Percentiles rank a stretch among this genome's conserved stretches.
These are phyloP conservation scores for Apogon hyalosoma DNA, from an alignment of 2,797 vertebrate species.

Conservation along the genomic window DNA sequence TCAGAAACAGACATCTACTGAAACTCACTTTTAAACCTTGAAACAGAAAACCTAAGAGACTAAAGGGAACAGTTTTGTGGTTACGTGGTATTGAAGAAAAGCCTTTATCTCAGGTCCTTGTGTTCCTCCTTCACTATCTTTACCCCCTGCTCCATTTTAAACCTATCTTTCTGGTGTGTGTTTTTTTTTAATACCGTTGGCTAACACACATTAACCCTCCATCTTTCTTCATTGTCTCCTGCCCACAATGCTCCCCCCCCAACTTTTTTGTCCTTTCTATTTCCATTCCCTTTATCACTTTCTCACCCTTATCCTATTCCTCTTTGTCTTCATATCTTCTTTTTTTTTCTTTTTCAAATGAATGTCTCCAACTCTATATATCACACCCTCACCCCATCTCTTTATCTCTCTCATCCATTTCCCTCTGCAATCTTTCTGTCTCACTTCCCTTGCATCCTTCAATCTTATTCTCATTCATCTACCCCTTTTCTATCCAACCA, in stretches of 20 bases:
- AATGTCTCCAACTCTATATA: slow-evolving; percentile 52
- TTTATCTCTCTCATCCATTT: slow-evolving; percentile 56
- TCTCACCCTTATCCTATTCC: slow-evolving; percentile 29
- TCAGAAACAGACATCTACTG: slow-evolving; percentile 21
- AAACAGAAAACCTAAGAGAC: slow-evolving; percentile 49
- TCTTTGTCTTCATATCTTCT: slow-evolving; percentile 45
- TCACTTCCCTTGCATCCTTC: slow-evolving; percentile 26
- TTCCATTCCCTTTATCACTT: slow-evolving; percentile 43
- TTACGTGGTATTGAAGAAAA: slow-evolving; percentile 44
- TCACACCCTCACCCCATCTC: slow-evolving; percentile 29
- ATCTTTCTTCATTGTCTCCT: slow-evolving; percentile 52
- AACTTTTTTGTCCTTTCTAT: slow-evolving; percentile 47
- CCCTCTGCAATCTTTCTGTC: slow-evolving; percentile 24
- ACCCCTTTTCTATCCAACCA: slow-evolving; percentile 15
- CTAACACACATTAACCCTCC: slow-evolving; percentile 34
- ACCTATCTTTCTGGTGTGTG: slow-evolving; percentile 31
- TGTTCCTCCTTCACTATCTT: slow-evolving; percentile 45
- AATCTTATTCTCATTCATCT: slow-evolving; percentile 31
- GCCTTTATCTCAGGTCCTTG: slow-evolving; percentile 52
- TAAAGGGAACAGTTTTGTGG: slow-evolving; percentile 38
- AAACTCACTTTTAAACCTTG: slow-evolving; percentile 29
- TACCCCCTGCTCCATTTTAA: slow-evolving; percentile 46
- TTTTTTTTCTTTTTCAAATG: slow-evolving; percentile 38
- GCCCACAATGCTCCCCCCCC: slow-evolving; percentile 12
- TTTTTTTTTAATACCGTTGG: slow-evolving; percentile 28